A percentile compares a stretch with the other conserved stretches of the same genome.
Evolutionary conservation across 2,797 vertebrate genomes (phyloP).

Genomic region (Anabas testudineus): DNA sequence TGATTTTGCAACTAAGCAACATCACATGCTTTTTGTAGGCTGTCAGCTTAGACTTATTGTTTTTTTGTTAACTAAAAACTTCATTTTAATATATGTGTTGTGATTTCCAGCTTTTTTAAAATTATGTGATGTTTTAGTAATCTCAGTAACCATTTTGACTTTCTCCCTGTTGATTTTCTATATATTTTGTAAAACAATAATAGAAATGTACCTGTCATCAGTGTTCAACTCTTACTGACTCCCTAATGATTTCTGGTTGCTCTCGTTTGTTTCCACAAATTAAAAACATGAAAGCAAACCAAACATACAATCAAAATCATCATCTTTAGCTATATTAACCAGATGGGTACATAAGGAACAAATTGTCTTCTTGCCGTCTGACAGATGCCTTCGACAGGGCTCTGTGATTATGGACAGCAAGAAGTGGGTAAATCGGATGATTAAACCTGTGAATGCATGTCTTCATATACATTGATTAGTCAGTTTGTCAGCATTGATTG

Average conservation of each 20-base stretch:
- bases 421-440: constrained; percentile 11
- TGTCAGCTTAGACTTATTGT: background rate
- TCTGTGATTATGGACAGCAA: constrained; percentile 21
- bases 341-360: background rate
- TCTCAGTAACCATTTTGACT: background rate
- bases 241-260: background rate
- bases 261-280: constrained; percentile 4
- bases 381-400: background rate
- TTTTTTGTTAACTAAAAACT: too few relatives aligned
- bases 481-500: constrained; percentile 32
- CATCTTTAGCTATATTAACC: background rate
- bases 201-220: background rate
- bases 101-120: background rate
- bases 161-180: background rate
- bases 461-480: constrained; percentile 38
- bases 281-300: background rate
- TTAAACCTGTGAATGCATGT: constrained; percentile 15
- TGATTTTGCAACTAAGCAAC: background rate
- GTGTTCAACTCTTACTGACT: too few relatives aligned
- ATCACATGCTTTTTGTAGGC: background rate
- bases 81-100: background rate
- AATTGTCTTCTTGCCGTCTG: background rate
- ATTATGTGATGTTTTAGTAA: background rate
- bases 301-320: too few relatives aligned
- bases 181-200: background rate